A percentile compares a stretch with the other conserved stretches of the same genome.
Evolutionary conservation across 2,113 vertebrate species (phyloP).

Genomic region (Scophthalmus maximus): DNA sequence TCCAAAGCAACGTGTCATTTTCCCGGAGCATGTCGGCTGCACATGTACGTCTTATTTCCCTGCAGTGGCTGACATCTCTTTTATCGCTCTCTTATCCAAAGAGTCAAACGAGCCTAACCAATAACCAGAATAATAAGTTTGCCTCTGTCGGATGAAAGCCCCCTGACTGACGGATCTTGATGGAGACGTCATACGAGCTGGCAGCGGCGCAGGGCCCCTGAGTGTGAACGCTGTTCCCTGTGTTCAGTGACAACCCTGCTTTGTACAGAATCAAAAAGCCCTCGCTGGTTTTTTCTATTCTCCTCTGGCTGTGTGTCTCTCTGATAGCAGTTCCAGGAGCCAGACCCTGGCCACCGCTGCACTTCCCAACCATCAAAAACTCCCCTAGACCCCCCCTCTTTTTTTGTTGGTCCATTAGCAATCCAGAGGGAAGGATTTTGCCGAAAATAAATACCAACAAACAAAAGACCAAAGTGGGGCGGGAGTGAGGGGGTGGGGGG

Average conservation of each 20-base stretch:
- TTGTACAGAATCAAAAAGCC: conserved; percentile 55
- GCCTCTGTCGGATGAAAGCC: neutral
- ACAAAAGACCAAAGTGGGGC: conserved; percentile 70
- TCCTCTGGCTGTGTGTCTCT: conserved; percentile 45
- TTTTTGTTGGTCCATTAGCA: conserved; percentile 65
- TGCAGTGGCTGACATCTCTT: too few species aligned
- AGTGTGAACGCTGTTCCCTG: conserved; percentile 51
- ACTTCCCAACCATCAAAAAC: neutral
- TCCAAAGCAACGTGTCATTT: too few species aligned
- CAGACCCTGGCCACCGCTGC: conserved; percentile 37
- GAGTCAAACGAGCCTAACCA: neutral
- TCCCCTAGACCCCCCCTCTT: conserved; percentile 31
- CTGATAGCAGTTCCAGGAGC: conserved; percentile 54
- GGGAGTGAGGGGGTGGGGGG: conserved; percentile 25
- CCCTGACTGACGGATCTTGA: conserved; percentile 15
- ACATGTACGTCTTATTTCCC: too few species aligned
- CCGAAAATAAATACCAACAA: conserved; percentile 75
- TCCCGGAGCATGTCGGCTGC: too few species aligned
- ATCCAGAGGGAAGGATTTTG: conserved; percentile 54
- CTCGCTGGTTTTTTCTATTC: conserved; percentile 50
- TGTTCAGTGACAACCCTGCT: conserved; percentile 57
- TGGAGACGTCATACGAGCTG: conserved; percentile 61
- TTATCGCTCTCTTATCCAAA: neutral
- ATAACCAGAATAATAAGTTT: neutral
- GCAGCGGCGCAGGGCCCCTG: conserved; percentile 44